Conservation (phyloP, 2,888 invertebrate species). For the Callyntrura guangdongensis region DNA sequence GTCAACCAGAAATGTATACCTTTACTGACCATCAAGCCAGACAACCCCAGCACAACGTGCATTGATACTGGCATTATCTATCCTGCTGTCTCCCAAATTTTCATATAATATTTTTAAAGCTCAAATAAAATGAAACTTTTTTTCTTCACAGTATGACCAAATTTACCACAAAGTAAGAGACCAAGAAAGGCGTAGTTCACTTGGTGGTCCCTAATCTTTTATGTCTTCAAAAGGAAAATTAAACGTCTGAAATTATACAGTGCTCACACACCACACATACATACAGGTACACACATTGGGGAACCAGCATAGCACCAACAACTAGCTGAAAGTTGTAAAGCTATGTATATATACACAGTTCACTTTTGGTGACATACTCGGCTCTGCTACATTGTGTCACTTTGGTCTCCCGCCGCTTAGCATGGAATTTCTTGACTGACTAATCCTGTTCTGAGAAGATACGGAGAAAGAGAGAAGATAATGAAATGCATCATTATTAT, state of each 20-base stretch:
- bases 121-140: conserved; percentile 18
- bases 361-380: conserved; percentile 61
- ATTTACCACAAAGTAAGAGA: conserved; percentile 15
- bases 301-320: background rate
- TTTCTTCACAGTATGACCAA: conserved; percentile 10
- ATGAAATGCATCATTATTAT: conserved; percentile 42
- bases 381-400: conserved; percentile 59
- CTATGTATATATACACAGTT: background rate
- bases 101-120: background rate
- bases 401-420: conserved; percentile 63
- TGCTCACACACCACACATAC: background rate
- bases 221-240: conserved; percentile 58
- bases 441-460: background rate
- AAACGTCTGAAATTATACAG: conserved; percentile 10
- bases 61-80: background rate
- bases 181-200: background rate
- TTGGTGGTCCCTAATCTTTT: conserved; percentile 69
- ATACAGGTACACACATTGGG: background rate
- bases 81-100: background rate
- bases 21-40: background rate
- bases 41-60: background rate
- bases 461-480: conserved; percentile 22
- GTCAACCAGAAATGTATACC: too few species aligned
- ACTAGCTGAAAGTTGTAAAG: background rate
- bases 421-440: conserved; percentile 64